Evolutionary conservation across 2,888 invertebrate genomes (phyloP), one percentile per base, ranked within the genome.

Genomic region (Apotomis capreana): DNA sequence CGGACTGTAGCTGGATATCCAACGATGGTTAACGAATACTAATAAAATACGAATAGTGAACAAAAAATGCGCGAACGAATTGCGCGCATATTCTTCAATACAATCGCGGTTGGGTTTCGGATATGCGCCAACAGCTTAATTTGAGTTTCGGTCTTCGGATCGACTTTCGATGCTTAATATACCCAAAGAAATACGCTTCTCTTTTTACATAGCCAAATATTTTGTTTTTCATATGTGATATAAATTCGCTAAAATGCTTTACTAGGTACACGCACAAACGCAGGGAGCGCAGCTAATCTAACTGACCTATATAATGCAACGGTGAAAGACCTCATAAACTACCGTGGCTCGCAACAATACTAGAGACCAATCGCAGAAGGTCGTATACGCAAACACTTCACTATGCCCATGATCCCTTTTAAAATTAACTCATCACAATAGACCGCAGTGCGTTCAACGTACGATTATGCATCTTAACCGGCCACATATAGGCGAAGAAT

Each of bases 311-410:
- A 91, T 92, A 86, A 82, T 84, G 84, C 85, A 82, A 78, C 89
- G 92, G 92, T 92, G 92, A 93, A 92, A 92, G 92, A 93, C 92
- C 92, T 92, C 92, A 86, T 93, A 91, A 92, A 92, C 90, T 88
- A 89, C 87, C 84, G 83, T 82, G 83, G 90, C 89, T 90, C 85
- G 86, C 88, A 89, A 91, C 89, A 88, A 65, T 46, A 65, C 55
- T 44, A 10, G 68, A 62, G 5, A 36, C 10, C 44, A 36, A 0
- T 9, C 4, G 9, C 26, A 46, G 46, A 65, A 65, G 55, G 65
- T 55, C 57, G 3, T n/a, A 65, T n/a, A 55, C 44, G 55, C 46
- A 46, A 6, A 26, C 9, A 46, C 12, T 6, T 26, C 46, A 12
- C 26, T 8, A 46, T 46, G 46, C 55, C 37, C 65, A 57, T 57